A percentile compares a stretch with the other conserved stretches of the same genome.
phyloP scores from a whole-genome alignment of 1,140 invertebrate genomes.

The Brachionus asplanchnoidis region DNA sequence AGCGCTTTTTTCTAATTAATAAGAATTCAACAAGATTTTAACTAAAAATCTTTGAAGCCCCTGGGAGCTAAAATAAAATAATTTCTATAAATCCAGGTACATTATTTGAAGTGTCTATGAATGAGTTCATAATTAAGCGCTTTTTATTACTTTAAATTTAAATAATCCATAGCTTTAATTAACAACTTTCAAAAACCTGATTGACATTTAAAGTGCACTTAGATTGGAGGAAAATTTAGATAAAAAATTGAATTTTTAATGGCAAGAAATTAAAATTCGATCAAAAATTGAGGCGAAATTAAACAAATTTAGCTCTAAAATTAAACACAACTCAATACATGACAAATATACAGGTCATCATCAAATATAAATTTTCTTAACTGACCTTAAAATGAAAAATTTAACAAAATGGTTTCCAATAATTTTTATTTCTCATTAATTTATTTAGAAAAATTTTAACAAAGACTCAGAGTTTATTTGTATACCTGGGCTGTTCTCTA shows the following conservation, averaged over 20 bases:
- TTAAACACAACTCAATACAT: background rate
- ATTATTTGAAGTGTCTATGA: background rate
- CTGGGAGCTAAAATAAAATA: background rate
- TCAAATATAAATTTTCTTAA: background rate
- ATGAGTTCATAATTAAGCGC: background rate
- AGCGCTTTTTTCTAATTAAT: too few species aligned
- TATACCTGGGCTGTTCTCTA: background rate
- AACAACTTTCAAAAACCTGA: background rate
- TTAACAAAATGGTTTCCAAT: conserved; percentile 1
- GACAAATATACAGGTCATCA: background rate
- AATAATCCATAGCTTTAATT: background rate
- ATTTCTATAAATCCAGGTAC: background rate
- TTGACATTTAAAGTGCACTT: background rate
- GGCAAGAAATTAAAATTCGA: background rate
- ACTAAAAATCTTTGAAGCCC: too few species aligned
- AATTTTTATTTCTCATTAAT: background rate
- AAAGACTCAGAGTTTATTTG: background rate
- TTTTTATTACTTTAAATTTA: background rate
- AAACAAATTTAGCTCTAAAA: background rate
- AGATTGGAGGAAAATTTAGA: background rate
- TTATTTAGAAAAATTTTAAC: background rate
- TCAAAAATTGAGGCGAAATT: background rate
- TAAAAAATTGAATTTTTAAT: background rate
- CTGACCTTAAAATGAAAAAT: background rate
- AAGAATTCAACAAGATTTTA: too few species aligned